These are phyloP conservation scores for Copidosoma aretas DNA, from an alignment of 2,888 invertebrate genomes.

Conservation along the genomic window DNA sequence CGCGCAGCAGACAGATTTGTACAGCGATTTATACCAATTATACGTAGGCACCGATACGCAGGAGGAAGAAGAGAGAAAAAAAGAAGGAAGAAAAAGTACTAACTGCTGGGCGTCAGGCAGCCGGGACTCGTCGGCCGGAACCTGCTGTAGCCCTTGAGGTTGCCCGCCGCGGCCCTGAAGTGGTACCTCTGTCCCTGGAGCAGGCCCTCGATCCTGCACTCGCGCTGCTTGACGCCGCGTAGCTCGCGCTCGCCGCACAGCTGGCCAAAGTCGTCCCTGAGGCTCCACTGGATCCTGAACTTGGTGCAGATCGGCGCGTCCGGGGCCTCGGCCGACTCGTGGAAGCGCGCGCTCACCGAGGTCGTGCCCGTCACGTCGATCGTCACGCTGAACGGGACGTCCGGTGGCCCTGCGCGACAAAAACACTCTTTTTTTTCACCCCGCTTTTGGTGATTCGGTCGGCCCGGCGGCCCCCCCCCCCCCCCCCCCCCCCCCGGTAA, in stretches of 20 bases:
- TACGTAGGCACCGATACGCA: no score
- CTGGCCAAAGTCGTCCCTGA: conserved; percentile 81
- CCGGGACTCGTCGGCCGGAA: conserved; percentile 79
- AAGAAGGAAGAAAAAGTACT: conserved; percentile 59
- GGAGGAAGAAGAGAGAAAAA: no score
- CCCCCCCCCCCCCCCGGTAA: no score
- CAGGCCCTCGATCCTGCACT: conserved; percentile 74
- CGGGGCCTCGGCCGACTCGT: conserved; percentile 71
- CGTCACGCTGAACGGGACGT: conserved; percentile 79
- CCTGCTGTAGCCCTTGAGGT: conserved; percentile 88
- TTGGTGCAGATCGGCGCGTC: conserved; percentile 85
- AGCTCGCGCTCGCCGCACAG: conserved; percentile 83
- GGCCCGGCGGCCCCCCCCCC: no score
- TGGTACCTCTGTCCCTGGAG: conserved; percentile 87
- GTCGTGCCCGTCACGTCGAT: conserved; percentile 75
- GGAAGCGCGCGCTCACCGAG: conserved; percentile 72
- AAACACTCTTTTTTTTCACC: no score
- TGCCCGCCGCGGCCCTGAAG: conserved; percentile 91
- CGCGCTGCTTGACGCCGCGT: conserved; percentile 70
- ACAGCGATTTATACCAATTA: no score
- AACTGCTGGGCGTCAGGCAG: conserved; percentile 89
- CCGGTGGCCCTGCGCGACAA: conserved; percentile 72
- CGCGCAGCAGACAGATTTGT: no score
- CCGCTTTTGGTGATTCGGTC: no score
- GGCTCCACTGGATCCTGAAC: conserved; percentile 96